Conservation (phyloP, 2,888 invertebrate genomes). For the Drosophila setosimentum region DNA sequence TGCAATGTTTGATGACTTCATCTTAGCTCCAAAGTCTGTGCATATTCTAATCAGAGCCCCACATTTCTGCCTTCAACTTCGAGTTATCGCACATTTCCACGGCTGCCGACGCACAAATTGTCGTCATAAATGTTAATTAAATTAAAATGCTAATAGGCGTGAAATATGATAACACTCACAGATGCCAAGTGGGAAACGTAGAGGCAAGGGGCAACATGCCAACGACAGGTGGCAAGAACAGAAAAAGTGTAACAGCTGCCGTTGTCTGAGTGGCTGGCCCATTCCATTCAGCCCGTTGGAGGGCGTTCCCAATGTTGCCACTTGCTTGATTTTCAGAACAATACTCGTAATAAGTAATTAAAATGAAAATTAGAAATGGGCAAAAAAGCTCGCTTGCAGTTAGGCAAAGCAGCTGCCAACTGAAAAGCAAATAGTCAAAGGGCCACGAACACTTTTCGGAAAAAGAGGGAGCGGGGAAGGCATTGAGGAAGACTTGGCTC, state of each 20-base stretch:
- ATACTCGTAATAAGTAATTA: slow-evolving; percentile 73
- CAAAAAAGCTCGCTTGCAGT: slow-evolving; percentile 44
- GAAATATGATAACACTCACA: slow-evolving; percentile 74
- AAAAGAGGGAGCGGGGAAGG: neutral
- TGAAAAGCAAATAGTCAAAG: slow-evolving; percentile 53
- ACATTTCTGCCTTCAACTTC: slow-evolving; percentile 15
- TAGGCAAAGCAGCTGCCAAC: slow-evolving; percentile 63
- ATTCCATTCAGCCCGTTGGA: neutral
- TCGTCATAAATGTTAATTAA: slow-evolving; percentile 80
- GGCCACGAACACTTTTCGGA: neutral
- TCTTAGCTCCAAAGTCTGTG: neutral
- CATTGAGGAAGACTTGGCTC: slow-evolving; percentile 32
- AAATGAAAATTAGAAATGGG: slow-evolving; percentile 77
- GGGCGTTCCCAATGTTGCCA: slow-evolving; percentile 61
- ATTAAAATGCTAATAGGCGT: slow-evolving; percentile 80
- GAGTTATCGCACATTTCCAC: slow-evolving; percentile 47
- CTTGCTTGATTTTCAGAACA: slow-evolving; percentile 76
- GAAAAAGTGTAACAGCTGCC: slow-evolving; percentile 71
- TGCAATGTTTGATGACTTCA: neutral
- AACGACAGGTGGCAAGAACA: slow-evolving; percentile 35
- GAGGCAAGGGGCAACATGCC: slow-evolving; percentile 1
- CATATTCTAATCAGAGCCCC: slow-evolving; percentile 25
- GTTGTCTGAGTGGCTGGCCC: slow-evolving; percentile 32
- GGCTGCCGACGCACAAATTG: slow-evolving; percentile 65
- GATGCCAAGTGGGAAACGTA: slow-evolving; percentile 16